Base-by-base conservation (phyloP, 2,888 invertebrate genomes). In the Epinotia brunnichana region DNA sequence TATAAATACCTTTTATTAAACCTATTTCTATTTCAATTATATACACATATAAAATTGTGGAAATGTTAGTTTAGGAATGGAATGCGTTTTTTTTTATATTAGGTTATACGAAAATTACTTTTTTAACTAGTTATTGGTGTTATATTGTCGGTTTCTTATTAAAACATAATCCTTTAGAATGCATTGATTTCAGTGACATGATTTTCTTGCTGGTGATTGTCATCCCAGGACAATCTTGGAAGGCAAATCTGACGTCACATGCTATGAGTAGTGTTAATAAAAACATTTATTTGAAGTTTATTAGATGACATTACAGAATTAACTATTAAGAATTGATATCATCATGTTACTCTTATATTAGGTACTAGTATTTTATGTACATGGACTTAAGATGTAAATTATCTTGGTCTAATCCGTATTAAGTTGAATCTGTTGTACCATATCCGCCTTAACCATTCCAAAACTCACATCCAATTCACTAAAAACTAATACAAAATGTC, bases 401-500 rank as follows among this genome's bases (percentile, higher is more conserved):
- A 60, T 74, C 63, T 73, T 61, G 70, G 66, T 17, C 39, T 11
- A 48, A 71, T 75, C 74, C 73, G 53, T 70, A 48, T 24, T 7
- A n/a, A 57, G 39, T 67, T 69, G 69, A 75, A 85, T 87, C 87
- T 87, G 86, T 84, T 88, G 87, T 83, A 87, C 87, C 85, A 79
- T 81, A 83, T 85, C 86, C 85, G 82, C 83, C 81, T 82, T 81
- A 83, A 82, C 82, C 83, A 78, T 80, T 79, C 80, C 80, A 80
- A 74, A 71, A 71, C 68, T 68, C 19, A 70, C 39, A 64, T 70
- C 54, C 63, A 53, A 69, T 68, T 69, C 39, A 61, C 48, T 62
- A 70, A 48, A 19, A 68, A 72, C 56, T 63, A 66, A 59, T 64
- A 69, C 69, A 69, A 59, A 48, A 59, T 68, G 67, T 75, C 72